These are phyloP conservation scores for Ciona savignyi DNA, from an alignment of 23 tunicate species.

Conservation along the genomic window DNA sequence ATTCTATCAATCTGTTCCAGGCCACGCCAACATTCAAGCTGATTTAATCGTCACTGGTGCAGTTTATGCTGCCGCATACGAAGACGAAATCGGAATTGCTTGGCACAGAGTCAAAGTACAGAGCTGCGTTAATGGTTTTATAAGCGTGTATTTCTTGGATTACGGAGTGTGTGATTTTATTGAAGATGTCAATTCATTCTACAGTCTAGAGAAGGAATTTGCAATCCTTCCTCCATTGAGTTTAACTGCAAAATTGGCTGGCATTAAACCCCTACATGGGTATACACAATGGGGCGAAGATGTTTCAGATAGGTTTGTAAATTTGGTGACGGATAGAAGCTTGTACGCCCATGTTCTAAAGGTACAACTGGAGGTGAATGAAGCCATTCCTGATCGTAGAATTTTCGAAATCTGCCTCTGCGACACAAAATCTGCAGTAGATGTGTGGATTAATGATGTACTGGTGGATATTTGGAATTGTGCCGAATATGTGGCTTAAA, in stretches of 20 bases:
- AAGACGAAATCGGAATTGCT: neutral
- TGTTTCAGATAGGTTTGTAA: neutral
- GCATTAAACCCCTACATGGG: conserved; percentile 32
- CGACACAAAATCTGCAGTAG: conserved; percentile 16
- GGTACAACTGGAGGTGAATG: neutral
- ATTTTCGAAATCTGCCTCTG: conserved; percentile 36
- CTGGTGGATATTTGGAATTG: conserved; percentile 57
- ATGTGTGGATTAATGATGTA: conserved; percentile 64
- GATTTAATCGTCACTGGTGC: neutral
- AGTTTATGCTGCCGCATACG: conserved; percentile 18
- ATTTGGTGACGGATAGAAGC: conserved; percentile 1
- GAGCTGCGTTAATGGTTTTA: conserved; percentile 3
- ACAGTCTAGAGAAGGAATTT: conserved; percentile 10
- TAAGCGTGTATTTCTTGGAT: conserved; percentile 41
- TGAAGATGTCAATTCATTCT: neutral
- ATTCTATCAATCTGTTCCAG: conserved; percentile 4
- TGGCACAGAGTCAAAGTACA: conserved; percentile 32
- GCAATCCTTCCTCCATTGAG: neutral
- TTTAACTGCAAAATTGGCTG: conserved; percentile 20
- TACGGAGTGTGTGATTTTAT: conserved; percentile 24
- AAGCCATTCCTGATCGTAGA: neutral
- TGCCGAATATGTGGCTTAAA: conserved; percentile 29
- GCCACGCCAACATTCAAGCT: neutral
- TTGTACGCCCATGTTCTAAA: conserved; percentile 30
- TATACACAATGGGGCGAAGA: conserved; percentile 13